Percentiles rank a stretch among this genome's conserved stretches.
Evolutionary conservation across 1,140 invertebrate species (phyloP).

Genomic region (Helicoverpa armigera): DNA sequence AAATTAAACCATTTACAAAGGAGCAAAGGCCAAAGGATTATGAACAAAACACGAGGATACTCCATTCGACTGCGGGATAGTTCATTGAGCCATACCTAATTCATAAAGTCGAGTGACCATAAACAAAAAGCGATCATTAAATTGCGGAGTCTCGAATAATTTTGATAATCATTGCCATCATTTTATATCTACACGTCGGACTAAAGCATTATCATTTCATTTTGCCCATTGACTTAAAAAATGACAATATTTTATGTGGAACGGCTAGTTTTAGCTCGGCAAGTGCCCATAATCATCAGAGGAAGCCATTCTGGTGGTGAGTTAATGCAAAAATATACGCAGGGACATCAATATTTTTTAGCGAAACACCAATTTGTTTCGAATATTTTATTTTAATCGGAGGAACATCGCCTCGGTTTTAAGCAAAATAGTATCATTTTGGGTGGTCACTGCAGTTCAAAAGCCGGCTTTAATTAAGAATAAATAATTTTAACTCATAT

Average conservation of each 20-base stretch:
- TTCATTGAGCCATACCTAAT: not conserved
- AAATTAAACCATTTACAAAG: conserved; percentile 32
- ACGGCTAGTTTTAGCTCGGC: conserved; percentile 39
- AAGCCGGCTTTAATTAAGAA: too few relatives aligned
- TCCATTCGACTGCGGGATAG: too few relatives aligned
- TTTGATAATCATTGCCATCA: conserved; percentile 19
- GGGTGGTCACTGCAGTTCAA: too few relatives aligned
- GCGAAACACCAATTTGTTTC: not conserved
- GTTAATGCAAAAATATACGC: conserved; percentile 22
- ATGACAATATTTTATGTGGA: conserved; percentile 39
- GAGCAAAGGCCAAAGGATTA: conserved; percentile 11
- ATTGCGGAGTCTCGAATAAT: conserved; percentile 16
- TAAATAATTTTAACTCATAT: too few relatives aligned
- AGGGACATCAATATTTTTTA: conserved; percentile 14
- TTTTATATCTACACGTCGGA: conserved; percentile 21
- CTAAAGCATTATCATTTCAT: conserved; percentile 11
- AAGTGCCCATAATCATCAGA: conserved; percentile 45
- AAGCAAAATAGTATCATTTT: not conserved
- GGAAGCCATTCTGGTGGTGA: conserved; percentile 51
- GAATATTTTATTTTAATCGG: not conserved
- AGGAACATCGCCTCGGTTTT: not conserved
- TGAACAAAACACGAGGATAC: conserved; percentile 33
- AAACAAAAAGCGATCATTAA: conserved; percentile 37
- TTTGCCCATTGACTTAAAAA: conserved; percentile 45
- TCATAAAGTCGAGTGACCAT: conserved; percentile 15